Base-by-base conservation (phyloP, 1,140 invertebrate species). In the Temnothorax nylanderi region DNA sequence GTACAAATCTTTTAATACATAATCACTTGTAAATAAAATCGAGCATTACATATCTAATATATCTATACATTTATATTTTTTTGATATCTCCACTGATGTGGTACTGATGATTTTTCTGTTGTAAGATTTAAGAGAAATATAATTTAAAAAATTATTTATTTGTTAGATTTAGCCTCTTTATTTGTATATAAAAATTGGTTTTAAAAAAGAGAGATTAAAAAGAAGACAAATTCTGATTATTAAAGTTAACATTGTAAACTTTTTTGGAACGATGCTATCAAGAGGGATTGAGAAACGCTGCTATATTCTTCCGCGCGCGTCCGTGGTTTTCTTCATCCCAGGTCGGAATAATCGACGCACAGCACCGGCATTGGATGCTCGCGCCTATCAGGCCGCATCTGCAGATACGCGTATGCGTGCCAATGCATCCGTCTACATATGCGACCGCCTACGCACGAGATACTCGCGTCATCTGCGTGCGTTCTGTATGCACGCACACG, bases 391-490 rank as follows among this genome's bases (percentile, higher is more conserved):
- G 37, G n/a, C 21, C 32, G 80, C 37, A 32, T 72, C 81, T 82
- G 54, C 65, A 82, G 67, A 82, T 82, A 74, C 26, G 80, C 80
- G 41, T 74, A 49, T 49, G 80, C 80, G 60, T 80, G 76, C 44
- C 32, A 62, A 58, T 49, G 26, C 54, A 88, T 64, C 34, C 49
- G n/a, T 82, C 80, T 82, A 82, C 54, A 88, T 58, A 80, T 54
- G 54, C 62, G 54, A 51, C 56, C 84, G 71, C 88, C 88, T 60
- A 90, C 88, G 88, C 88, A 7, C 47, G 62, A 54, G 18, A 60
- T 62, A 62, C 56, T 51, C 44, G 26, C 71, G 32, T 41, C 49
- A 69, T 44, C 49, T 75, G 65, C 56, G 51, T 72, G 71, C 62
- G 56, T 60, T n/a, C 62, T 26, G 62, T 54, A 85, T 32, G 51